Evolutionary conservation across 2,888 invertebrate species (phyloP), one percentile per base, ranked within the genome.

Genomic region (Chymomyza fuscimana): DNA sequence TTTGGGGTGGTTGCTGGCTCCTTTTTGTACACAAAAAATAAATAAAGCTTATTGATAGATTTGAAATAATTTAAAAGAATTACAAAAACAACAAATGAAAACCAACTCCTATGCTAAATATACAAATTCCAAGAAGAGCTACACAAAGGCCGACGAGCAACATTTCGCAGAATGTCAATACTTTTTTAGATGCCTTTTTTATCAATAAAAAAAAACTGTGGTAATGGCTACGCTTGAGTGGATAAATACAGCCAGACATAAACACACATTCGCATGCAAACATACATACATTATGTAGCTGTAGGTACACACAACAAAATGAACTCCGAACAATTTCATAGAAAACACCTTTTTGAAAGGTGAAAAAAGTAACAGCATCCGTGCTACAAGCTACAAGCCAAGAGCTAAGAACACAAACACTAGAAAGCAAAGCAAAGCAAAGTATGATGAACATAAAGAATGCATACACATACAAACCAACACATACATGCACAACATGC

Each of bases 361-460:
- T 54, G 54, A 54, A 54, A 22, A 54, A 54, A 54, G 54, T 22
- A 54, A 54, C 54, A 54, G 54, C 54, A 54, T 54, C 54, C 54
- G 22, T 54, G 54, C 54, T 9, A 16, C 54, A n/a, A 54, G 54
- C 54, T 9, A 16, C 54, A n/a, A 54, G 12, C 40, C 40, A 12
- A 46, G 40, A 46, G 40, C 40, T 46, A 10, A 12, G 12, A 54
- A 10, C 16, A 54, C 54, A 54, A 73, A 64, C 79, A 73, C 76
- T 72, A 61, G 73, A 65, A 70, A 79, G 72, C 19, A 63, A 66
- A 68, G 46, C 60, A 10, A 63, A 66, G 51, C 52, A 54, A 40
- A 64, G 51, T 52, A 77, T 36, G 25, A 46, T 50, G 65, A 62
- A 63, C 67, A 3, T 19, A 19, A 69, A 32, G 40, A 32, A 72